Base-by-base conservation (phyloP, 2,113 vertebrate species). In the Otis tarda region DNA sequence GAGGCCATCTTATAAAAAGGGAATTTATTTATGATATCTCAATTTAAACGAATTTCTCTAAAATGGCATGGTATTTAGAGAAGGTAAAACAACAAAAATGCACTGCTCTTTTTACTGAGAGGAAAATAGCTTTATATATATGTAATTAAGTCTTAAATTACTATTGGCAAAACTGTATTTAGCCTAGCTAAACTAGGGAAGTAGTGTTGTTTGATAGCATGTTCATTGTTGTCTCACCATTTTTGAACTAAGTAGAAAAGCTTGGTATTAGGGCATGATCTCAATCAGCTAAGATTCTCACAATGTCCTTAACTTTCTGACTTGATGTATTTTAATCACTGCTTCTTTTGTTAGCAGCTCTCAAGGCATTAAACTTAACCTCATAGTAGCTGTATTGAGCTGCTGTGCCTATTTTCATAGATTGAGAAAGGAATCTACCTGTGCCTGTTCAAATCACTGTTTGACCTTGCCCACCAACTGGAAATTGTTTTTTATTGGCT, bases 1-100 rank as follows among this genome's bases (percentile, higher is more conserved):
- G 96, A 98, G 82, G 94, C 96, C 96, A 97, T 97, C 89, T 97
- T 97, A 77, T 90, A 90, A 82, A 95, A 96, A 90, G 80, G 78
- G 81, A 83, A 86, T 95, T 84, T 33, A 49, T 96, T 92, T 97
- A 87, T 87, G 78, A 78, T 57, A 61, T 52, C 81, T 95, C 89
- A 53, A 87, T 82, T 92, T 95, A 87, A 90, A 95, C 67, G n/a
- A 53, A 49, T 90, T 93, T 97, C 35, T 89, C 64, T 50, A 89
- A 95, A 68, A 71, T 75, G 24, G 43, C 13, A 52, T 4, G 23
- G 24, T 83, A 30, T 94, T 93, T 73, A 74, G 61, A 80, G 52
- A 93, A 90, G 55, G 78, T 91, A 88, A 83, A 87, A 47, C 52
- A 86, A 59, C 64, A 93, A 69, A 95, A 71, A 15, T 28, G 53